Percentiles rank a stretch among this genome's conserved stretches.
These are phyloP conservation scores for Bradypodion ventrale DNA, from an alignment of 2,797 vertebrate genomes.

Conservation along the genomic window DNA sequence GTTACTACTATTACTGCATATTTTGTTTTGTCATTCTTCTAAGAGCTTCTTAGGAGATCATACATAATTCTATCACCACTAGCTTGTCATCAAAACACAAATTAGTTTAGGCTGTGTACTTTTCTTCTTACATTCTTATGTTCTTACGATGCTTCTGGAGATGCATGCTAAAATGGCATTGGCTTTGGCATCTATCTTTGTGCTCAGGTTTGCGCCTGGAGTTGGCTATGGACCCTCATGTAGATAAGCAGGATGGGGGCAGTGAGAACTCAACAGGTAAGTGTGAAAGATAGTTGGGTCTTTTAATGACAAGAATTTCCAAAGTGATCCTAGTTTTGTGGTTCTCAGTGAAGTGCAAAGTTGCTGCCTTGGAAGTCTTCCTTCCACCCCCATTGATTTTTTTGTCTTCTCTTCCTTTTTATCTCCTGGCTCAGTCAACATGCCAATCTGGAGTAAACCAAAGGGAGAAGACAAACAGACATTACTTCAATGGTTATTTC, in stretches of 20 bases:
- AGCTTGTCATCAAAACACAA: neutral
- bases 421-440: neutral
- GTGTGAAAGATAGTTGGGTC: neutral
- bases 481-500: too few species aligned
- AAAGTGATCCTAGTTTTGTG: neutral
- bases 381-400: too few species aligned
- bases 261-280: constrained; percentile 32
- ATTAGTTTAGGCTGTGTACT: neutral
- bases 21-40: neutral
- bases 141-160: neutral
- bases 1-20: neutral
- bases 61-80: neutral
- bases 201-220: constrained; percentile 22
- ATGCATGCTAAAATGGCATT: neutral
- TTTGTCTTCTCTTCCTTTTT: neutral
- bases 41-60: neutral
- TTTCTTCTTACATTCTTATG: neutral
- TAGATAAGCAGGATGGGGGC: constrained; percentile 25
- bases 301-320: neutral
- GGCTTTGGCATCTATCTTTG: neutral
- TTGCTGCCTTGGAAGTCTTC: neutral
- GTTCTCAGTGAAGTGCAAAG: neutral
- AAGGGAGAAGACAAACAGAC: too few species aligned
- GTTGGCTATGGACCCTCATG: neutral
- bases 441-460: neutral